Conservation (phyloP, 2,113 vertebrate genomes). For the Lates calcarifer region DNA sequence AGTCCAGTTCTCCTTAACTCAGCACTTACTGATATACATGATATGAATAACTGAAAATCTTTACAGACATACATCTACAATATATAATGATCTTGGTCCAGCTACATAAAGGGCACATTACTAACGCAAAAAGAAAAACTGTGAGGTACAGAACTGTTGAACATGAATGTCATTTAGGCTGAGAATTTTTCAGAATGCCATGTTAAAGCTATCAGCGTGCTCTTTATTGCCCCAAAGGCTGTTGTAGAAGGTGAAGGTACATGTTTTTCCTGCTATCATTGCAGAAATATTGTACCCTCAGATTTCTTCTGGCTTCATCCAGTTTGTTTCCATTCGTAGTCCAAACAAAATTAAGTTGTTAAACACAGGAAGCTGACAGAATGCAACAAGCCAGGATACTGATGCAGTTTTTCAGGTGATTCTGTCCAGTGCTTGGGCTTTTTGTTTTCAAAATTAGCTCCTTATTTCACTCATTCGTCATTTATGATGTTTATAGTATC, state of each 20-base stretch:
- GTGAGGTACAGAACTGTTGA: neutral
- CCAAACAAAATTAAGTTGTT: neutral
- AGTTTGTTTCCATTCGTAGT: neutral
- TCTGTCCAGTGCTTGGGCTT: too few species aligned
- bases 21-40: neutral
- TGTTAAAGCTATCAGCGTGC: neutral
- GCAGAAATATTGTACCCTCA: neutral
- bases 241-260: too few species aligned
- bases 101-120: too few species aligned
- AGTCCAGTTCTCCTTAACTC: neutral
- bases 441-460: neutral
- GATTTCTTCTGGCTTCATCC: neutral
- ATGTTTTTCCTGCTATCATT: neutral
- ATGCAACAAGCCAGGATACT: neutral
- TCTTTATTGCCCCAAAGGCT: neutral
- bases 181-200: neutral
- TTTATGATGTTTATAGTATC: neutral
- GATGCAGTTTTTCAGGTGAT: neutral
- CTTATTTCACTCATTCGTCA: constrained; percentile 35
- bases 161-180: neutral
- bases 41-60: too few species aligned
- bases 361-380: neutral
- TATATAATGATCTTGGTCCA: too few species aligned
- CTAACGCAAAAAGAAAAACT: too few species aligned
- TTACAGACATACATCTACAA: too few species aligned